phyloP scores from a whole-genome alignment of 1,140 invertebrate genomes.

The Drosophila neocordata region DNA sequence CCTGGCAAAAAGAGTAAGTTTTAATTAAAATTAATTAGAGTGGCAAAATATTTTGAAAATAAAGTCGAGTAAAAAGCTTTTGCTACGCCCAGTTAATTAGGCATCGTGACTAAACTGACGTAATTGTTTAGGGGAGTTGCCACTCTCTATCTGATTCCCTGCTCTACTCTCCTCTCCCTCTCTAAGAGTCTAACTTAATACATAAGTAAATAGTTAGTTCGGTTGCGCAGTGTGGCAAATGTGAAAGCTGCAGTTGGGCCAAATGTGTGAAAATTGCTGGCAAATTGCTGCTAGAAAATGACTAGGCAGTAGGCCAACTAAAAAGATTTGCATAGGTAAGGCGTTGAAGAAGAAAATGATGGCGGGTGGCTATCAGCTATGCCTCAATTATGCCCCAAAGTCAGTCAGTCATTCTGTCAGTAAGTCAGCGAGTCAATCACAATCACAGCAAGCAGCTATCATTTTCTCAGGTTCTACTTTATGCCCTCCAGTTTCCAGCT shows the following conservation, averaged over 20 bases:
- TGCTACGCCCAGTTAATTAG: slow-evolving; percentile 69
- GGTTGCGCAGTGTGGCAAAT: slow-evolving; percentile 41
- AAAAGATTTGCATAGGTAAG: slow-evolving; percentile 55
- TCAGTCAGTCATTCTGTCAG: slow-evolving; percentile 33
- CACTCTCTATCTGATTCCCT: neutral
- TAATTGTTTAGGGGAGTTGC: slow-evolving; percentile 44
- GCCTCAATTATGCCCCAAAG: slow-evolving; percentile 39
- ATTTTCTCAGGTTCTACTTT: slow-evolving; percentile 68
- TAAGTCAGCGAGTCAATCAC: slow-evolving; percentile 59
- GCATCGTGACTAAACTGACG: slow-evolving; percentile 52
- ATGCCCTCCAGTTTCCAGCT: slow-evolving; percentile 43
- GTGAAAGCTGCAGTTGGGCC: slow-evolving; percentile 73
- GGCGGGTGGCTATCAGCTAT: slow-evolving; percentile 32
- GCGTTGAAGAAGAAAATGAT: neutral
- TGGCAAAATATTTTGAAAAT: slow-evolving; percentile 36
- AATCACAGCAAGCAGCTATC: slow-evolving; percentile 14
- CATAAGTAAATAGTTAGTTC: slow-evolving; percentile 31
- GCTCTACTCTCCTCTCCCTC: neutral
- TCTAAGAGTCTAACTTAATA: neutral
- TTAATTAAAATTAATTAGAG: slow-evolving; percentile 73
- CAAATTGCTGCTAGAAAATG: slow-evolving; percentile 57
- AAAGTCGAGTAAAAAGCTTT: slow-evolving; percentile 30
- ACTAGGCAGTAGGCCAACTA: slow-evolving; percentile 38
- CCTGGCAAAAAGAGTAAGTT: slow-evolving; percentile 26
- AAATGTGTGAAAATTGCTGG: slow-evolving; percentile 74